These are phyloP conservation scores for Loris lydekkerianus DNA, from an alignment of 2,797 vertebrate genomes.

Conservation along the genomic window DNA sequence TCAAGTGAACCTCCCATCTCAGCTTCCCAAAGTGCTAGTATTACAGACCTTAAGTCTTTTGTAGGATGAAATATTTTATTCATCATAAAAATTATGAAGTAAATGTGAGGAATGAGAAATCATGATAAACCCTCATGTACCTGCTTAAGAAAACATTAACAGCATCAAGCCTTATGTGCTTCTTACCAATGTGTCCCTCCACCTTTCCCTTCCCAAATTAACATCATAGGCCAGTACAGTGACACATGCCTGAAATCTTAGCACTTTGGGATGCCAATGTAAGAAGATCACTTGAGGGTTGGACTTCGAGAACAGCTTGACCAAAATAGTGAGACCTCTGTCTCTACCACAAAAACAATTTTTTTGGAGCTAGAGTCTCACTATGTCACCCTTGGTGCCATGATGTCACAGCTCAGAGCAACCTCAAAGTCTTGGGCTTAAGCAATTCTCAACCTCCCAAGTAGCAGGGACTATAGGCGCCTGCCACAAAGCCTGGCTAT, in stretches of 20 bases:
- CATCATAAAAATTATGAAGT: conserved; percentile 10
- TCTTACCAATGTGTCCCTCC: not conserved
- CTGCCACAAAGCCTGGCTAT: no score
- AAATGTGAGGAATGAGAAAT: not conserved
- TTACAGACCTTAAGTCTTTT: not conserved
- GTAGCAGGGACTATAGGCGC: no score
- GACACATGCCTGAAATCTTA: not conserved
- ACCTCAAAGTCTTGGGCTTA: no score
- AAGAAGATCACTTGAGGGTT: not conserved
- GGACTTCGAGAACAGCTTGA: not conserved
- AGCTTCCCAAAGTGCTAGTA: not conserved
- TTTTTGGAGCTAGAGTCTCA: no score
- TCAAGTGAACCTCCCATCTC: not conserved
- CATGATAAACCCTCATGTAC: not conserved
- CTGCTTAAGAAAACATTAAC: not conserved
- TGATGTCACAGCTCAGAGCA: no score
- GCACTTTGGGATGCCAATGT: no score
- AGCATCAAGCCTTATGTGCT: not conserved
- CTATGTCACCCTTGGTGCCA: no score
- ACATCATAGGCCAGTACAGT: not conserved
- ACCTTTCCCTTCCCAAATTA: not conserved
- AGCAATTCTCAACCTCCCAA: no score
- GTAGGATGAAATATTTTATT: not conserved
- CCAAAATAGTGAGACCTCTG: not conserved
- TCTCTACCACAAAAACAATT: not conserved